These are phyloP conservation scores for Sweltsa coloradensis DNA, from an alignment of 1,140 invertebrate genomes.

Conservation along the genomic window DNA sequence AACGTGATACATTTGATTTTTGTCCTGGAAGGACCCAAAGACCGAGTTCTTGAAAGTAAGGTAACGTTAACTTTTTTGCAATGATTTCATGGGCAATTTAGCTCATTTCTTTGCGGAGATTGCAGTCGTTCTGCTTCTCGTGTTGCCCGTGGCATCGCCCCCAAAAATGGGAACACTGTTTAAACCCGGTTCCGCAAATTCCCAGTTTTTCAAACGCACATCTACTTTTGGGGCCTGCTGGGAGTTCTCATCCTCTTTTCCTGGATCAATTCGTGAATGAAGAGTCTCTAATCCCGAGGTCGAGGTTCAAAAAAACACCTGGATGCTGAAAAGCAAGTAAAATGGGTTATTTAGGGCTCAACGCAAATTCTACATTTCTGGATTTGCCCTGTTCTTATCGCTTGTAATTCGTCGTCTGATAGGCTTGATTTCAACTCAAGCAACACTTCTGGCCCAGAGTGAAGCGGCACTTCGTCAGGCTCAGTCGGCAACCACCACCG, in stretches of 20 bases:
- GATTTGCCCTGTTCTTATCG: constrained; percentile 82
- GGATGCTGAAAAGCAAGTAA: constrained; percentile 78
- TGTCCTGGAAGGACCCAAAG: too few relatives aligned
- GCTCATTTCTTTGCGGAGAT: too few relatives aligned
- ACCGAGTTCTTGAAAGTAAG: too few relatives aligned
- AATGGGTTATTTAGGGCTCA: constrained; percentile 97
- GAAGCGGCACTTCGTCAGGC: constrained; percentile 87
- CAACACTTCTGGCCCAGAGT: constrained; percentile 65
- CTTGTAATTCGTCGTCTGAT: constrained; percentile 73
- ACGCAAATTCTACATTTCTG: constrained; percentile 98
- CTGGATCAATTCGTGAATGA: constrained; percentile 87
- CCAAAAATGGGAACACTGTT: constrained; percentile 88
- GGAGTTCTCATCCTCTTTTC: constrained; percentile 69
- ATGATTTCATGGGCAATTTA: too few relatives aligned
- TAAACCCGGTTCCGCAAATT: constrained; percentile 78
- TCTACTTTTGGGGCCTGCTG: constrained; percentile 80
- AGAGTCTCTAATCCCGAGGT: constrained; percentile 71
- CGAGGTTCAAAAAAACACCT: constrained; percentile 51
- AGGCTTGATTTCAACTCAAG: constrained; percentile 68
- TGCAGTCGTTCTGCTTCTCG: constrained; percentile 65
- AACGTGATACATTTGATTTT: too few relatives aligned
- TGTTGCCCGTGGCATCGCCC: constrained; percentile 76
- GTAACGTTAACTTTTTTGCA: too few relatives aligned
- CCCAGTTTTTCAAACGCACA: constrained; percentile 67
- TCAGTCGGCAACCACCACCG: constrained; percentile 71